phyloP scores from a whole-genome alignment of 2,797 vertebrate species.

The Myiotriccus ornatus region DNA sequence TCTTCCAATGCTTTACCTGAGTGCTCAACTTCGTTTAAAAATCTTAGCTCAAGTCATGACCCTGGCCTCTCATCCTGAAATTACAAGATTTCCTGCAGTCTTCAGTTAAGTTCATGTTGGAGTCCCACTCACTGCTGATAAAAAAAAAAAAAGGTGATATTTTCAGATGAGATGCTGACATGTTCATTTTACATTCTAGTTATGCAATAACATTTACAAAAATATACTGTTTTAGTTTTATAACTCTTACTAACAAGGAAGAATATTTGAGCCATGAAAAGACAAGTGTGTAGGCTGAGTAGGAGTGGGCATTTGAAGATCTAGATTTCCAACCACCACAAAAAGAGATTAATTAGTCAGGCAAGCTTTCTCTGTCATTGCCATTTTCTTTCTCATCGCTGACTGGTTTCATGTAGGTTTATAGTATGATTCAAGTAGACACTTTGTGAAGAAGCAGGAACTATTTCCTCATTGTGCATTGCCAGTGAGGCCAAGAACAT shows the following conservation, averaged over 20 bases:
- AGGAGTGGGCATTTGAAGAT: slow-evolving; percentile 1
- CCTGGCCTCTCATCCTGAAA: background rate
- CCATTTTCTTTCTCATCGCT: background rate
- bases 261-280: background rate
- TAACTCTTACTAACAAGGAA: background rate
- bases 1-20: background rate
- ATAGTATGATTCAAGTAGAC: background rate
- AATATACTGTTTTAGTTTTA: background rate
- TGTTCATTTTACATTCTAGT: background rate
- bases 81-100: background rate
- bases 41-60: background rate
- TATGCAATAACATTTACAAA: background rate
- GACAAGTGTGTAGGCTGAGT: background rate
- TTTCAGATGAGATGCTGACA: background rate
- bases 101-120: background rate
- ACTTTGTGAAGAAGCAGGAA: background rate
- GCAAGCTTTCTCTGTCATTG: background rate
- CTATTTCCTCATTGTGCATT: background rate
- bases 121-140: background rate
- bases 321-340: background rate
- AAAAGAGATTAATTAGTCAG: slow-evolving; percentile 14
- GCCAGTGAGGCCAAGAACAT: background rate
- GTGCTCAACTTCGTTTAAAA: background rate
- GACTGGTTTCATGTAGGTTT: background rate
- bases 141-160: background rate